Conservation (phyloP, 2,113 vertebrate genomes). For the Rhynchomys soricoides region DNA sequence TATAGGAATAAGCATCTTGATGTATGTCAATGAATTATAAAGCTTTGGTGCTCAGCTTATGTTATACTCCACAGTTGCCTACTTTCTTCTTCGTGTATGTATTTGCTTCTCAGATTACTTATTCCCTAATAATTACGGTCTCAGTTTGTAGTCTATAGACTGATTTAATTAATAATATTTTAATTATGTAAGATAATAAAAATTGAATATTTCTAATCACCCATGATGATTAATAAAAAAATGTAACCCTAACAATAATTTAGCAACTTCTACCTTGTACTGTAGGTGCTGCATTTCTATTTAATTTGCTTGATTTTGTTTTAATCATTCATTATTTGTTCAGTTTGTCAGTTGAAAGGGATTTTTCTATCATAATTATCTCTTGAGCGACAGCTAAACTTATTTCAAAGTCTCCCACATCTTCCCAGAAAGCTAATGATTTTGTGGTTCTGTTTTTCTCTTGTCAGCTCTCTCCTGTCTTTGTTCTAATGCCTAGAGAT, state of each 20-base stretch:
- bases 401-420: not conserved
- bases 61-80: not conserved
- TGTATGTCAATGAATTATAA: not conserved
- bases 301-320: slow-evolving; percentile 20
- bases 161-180: not conserved
- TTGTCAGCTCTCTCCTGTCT: not conserved
- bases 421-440: not conserved
- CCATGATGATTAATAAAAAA: not conserved
- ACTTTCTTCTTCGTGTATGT: not conserved
- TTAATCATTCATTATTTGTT: not conserved
- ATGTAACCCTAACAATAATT: not conserved
- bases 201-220: not conserved
- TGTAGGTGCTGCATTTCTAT: not conserved
- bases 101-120: not conserved
- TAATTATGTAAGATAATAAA: not conserved
- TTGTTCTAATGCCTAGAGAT: not conserved
- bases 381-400: slow-evolving; percentile 17
- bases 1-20: not conserved
- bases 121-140: not conserved
- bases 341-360: not conserved
- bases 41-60: not conserved
- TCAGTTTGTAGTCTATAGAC: not conserved
- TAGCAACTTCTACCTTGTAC: not conserved
- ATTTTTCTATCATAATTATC: not conserved
- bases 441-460: not conserved